Base-by-base conservation (phyloP, 2,888 invertebrate genomes). In the Euproctis similis region DNA sequence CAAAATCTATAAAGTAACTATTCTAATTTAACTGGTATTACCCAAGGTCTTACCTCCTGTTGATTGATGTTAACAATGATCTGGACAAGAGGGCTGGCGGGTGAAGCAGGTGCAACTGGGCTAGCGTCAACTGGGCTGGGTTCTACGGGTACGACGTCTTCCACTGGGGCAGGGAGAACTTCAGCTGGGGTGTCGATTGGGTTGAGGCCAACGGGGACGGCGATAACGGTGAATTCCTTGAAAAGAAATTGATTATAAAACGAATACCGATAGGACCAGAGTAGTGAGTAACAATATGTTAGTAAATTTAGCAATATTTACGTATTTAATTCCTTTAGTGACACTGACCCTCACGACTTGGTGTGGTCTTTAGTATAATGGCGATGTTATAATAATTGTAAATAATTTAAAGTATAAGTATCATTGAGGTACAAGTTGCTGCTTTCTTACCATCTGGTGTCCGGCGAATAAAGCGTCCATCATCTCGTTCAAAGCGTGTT, bases 41-140 rank as follows among this genome's bases (percentile, higher is more conserved):
- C n/a, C n/a, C n/a, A n/a, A 14, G 14, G 14, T 4, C 4, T 14
- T 3, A 10, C 7, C 10, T 5, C 17, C 22, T 41, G 12, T 13
- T 36, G 12, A 32, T 57, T 45, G 19, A 60, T 36, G 45, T 60
- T 59, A 30, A 60, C 16, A 47, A 59, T 48, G 53, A 64, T 53
- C 45, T 60, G 55, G 36, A 60, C 54, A 3, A 53, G 43, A 10
- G 51, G 46, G 50, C 34, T 49, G 34, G 46, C 26, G n/a, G 28
- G 8, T 12, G 36, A 2, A 10, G 19, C 24, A 8, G 24, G 19
- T 1, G 18, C 3, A 2, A 7, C 24, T 2, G 29, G 24, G 8
- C 12, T 18, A 4, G 6, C 16, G 10, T 4, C 6, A 1, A 13
- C 8, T 6, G n/a, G 12, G 21, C 20, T 9, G 1, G 9, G 4